Evolutionary conservation across 2,797 vertebrate species (phyloP).

Genomic region (Melanogrammus aeglefinus): DNA sequence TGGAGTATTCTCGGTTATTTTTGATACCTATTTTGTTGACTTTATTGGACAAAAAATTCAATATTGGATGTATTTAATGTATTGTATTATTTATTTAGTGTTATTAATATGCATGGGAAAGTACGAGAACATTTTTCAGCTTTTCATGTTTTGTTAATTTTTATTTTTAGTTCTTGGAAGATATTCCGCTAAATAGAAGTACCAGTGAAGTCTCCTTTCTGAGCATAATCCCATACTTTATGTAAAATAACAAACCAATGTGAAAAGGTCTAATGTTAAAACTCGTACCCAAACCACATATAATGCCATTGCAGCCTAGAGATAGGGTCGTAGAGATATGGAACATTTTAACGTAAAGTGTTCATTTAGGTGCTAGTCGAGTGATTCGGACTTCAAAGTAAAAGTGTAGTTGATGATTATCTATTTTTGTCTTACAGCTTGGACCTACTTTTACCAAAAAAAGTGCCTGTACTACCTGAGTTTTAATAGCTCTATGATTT

Average conservation of each 20-base stretch:
- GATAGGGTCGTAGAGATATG: not conserved
- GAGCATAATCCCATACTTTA: constrained; percentile 3
- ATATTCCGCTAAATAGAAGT: not conserved
- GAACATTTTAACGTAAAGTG: not conserved
- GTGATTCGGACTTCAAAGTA: constrained; percentile 7
- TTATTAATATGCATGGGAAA: not conserved
- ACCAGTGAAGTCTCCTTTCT: not conserved
- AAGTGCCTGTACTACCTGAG: constrained; percentile 57
- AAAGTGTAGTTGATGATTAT: constrained; percentile 25
- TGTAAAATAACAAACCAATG: constrained; percentile 3
- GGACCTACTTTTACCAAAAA: constrained; percentile 51
- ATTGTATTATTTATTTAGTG: constrained; percentile 3
- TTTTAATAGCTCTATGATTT: constrained; percentile 23
- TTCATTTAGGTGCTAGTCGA: not conserved
- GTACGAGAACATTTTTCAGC: not conserved
- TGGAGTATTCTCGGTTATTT: not conserved
- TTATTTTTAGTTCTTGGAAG: constrained; percentile 1
- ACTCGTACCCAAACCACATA: not conserved
- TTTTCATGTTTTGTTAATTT: not conserved
- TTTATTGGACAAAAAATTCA: not conserved
- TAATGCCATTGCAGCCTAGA: constrained; percentile 1
- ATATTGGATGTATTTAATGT: not conserved
- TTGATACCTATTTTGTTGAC: not conserved
- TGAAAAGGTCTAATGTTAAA: constrained; percentile 4
- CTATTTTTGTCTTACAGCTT: constrained; percentile 42